Conservation (phyloP, 2,113 vertebrate species). For the Protobothrops mucrosquamatus region DNA sequence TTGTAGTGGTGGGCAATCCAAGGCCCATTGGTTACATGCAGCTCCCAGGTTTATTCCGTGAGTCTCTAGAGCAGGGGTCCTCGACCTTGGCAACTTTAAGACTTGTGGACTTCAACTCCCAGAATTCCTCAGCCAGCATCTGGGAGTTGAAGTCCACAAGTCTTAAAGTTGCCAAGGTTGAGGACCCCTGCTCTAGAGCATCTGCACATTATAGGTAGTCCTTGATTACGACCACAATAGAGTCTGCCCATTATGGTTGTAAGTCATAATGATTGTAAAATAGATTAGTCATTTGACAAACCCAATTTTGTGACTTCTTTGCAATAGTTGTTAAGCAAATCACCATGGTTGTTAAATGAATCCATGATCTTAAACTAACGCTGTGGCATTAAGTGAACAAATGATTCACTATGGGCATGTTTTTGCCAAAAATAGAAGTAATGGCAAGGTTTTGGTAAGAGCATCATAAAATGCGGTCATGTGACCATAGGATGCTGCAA, state of each 20-base stretch:
- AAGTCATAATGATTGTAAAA: neutral
- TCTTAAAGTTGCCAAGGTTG: no score
- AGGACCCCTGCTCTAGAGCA: no score
- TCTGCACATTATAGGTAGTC: neutral
- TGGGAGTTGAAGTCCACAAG: no score
- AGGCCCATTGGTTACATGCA: neutral
- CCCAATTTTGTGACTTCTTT: neutral
- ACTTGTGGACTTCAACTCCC: no score
- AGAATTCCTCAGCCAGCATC: no score
- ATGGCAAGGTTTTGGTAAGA: neutral
- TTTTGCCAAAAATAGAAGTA: neutral
- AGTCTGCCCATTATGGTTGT: neutral
- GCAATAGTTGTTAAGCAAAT: neutral
- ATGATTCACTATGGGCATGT: neutral
- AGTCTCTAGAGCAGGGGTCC: neutral
- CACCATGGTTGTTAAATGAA: neutral
- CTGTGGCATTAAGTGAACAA: neutral
- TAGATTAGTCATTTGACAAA: neutral
- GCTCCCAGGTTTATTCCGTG: neutral
- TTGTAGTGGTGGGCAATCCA: neutral
- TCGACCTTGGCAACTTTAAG: no score
- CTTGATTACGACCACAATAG: neutral
- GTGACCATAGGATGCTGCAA: neutral
- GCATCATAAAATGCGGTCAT: neutral
- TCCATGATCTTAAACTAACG: neutral